Evolutionary conservation across 2,797 vertebrate genomes (phyloP), one percentile per base, ranked within the genome.

Genomic region (Acrocephalus scirpaceus): DNA sequence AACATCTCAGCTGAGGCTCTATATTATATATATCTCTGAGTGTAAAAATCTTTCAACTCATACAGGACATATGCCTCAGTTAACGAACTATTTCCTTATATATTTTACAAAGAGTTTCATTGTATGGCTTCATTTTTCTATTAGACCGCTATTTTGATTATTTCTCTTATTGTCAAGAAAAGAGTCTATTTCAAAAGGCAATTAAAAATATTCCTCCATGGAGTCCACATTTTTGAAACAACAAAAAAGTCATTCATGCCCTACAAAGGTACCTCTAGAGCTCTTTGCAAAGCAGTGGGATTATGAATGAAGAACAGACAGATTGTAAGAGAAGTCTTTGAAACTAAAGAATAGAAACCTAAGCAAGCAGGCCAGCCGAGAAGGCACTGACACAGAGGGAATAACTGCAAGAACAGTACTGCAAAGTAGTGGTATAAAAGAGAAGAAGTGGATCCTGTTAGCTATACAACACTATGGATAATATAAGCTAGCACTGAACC

Each of bases 321-420:
- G 75, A 92, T 93, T 81, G 70, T 58, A 78, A 91, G n/a, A 95
- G 69, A 90, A 91, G 65, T 42, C 96, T 97, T 96, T 97, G 94
- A 96, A 97, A 93, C 48, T 27, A 77, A 40, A 96, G 94, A 97
- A 96, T 56, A 93, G 92, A 94, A 95, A 92, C 36, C 77, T 80
- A 96, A 95, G 93, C 80, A 95, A 94, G 96, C 84, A 84, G 91
- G 86, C 79, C 83, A 95, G 87, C 92, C 1, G 5, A 95, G 84
- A 84, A 95, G 82, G 91, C 89, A 71, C 89, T 90, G 92, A 80
- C 89, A 92, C 86, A 90, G 69, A 93, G 62, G 86, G 77, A 96
- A 92, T 85, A 93, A 92, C 91, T 92, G 90, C 88, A 92, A 89
- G 93, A 94, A 77, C 69, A 93, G 88, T 92, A 89, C 86, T 69